Percentiles rank a stretch among this genome's conserved stretches.
These are phyloP conservation scores for Hypsibius dujardini DNA, from an alignment of 1,140 invertebrate genomes.

Conservation along the genomic window DNA sequence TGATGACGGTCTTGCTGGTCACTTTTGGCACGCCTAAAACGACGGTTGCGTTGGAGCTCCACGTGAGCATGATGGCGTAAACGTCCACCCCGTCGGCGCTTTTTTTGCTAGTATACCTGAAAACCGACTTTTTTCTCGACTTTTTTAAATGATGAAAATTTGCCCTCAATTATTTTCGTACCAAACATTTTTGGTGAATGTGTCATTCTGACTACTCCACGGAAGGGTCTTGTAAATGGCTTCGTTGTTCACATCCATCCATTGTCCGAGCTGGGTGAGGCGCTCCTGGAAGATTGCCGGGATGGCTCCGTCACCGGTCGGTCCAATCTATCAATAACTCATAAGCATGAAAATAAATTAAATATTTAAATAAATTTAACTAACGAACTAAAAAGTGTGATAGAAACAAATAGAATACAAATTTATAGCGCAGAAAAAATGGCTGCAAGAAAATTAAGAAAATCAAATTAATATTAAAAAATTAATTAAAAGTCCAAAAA, in stretches of 20 bases:
- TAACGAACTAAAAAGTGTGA: no score
- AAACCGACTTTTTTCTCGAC: no score
- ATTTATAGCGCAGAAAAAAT: no score
- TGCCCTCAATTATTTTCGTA: neutral
- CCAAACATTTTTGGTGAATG: conserved; percentile 14
- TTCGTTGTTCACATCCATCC: conserved; percentile 35
- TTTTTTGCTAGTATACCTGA: conserved; percentile 42
- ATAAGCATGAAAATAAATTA: no score
- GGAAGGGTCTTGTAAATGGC: conserved; percentile 32
- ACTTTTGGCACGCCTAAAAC: conserved; percentile 33
- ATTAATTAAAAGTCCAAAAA: no score
- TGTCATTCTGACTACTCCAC: neutral
- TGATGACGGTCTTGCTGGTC: conserved; percentile 24
- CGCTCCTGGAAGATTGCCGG: conserved; percentile 38
- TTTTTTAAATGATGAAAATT: no score
- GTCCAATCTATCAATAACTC: conserved; percentile 16
- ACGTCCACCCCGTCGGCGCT: conserved; percentile 30
- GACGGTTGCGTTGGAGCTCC: conserved; percentile 43
- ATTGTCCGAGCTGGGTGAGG: conserved; percentile 35
- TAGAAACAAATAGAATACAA: no score
- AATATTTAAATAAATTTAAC: no score
- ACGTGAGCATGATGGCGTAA: conserved; percentile 47
- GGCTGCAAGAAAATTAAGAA: no score
- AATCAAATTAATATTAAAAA: no score
- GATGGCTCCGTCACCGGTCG: conserved; percentile 33